These are phyloP conservation scores for Antedon mediterranea DNA, from an alignment of 53 echinoderm and acorn worm species.

Conservation along the genomic window DNA sequence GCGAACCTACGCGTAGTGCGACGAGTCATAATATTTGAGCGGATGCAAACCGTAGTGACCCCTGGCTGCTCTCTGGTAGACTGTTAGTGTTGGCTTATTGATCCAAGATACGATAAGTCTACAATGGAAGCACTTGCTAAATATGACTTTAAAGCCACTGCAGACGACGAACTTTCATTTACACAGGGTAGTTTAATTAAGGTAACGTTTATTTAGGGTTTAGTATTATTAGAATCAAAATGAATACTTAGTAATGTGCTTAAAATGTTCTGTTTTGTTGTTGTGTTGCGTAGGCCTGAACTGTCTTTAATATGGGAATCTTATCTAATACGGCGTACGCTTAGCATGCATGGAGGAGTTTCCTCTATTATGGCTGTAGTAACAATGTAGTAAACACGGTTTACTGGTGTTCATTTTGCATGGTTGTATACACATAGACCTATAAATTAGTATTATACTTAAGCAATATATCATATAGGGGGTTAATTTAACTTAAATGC, in stretches of 20 bases:
- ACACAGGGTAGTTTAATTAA: neutral
- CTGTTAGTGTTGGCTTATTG: neutral
- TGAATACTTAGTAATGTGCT: neutral
- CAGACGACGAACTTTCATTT: neutral
- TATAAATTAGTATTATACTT: too few relatives aligned
- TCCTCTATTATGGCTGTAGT: too few relatives aligned
- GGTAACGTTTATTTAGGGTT: neutral
- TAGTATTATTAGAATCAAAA: neutral
- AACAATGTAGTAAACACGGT: too few relatives aligned
- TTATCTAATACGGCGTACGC: too few relatives aligned
- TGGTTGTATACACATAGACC: too few relatives aligned
- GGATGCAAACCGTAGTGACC: neutral
- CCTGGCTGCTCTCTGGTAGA: too few relatives aligned
- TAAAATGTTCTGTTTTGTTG: neutral
- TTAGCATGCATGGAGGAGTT: too few relatives aligned
- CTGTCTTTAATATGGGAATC: too few relatives aligned
- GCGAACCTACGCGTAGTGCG: neutral
- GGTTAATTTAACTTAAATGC: too few relatives aligned
- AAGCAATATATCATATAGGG: too few relatives aligned
- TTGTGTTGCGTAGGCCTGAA: too few relatives aligned
- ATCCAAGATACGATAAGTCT: neutral
- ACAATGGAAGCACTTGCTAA: neutral
- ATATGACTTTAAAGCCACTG: neutral
- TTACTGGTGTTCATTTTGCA: too few relatives aligned
- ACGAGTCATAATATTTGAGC: neutral